Evolutionary conservation across 2,888 invertebrate species (phyloP), one percentile per base, ranked within the genome.

Genomic region (Vesta saturnalis): DNA sequence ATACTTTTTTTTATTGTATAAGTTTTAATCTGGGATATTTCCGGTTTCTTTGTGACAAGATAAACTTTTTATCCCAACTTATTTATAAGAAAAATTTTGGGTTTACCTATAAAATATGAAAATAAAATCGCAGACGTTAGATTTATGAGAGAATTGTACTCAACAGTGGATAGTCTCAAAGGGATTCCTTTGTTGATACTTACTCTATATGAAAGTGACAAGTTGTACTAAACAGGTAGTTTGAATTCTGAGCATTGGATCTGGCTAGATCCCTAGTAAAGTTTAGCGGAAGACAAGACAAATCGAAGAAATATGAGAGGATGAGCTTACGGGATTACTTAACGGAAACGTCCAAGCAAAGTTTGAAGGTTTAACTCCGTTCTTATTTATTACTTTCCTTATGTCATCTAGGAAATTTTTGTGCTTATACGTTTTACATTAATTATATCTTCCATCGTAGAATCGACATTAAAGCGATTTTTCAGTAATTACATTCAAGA

Each of bases 331-430:
- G 69, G 70, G 67, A 72, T 73, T 71, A 70, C 70, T 47, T 62
- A 62, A 70, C 61, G 67, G 67, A 60, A 69, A 68, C 63, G 72
- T 71, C 65, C 66, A 69, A 64, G 61, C 57, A 59, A 60, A 68
- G 46, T 69, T 68, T 65, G 52, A 52, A 66, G 65, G 67, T 68
- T 63, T 65, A 52, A 62, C 52, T n/a, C 39, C 64, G 65, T 71
- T 72, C 68, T 62, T 55, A 60, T 71, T 69, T 72, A 72, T 73
- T 73, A 72, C 70, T 60, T 64, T 30, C n/a, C 39, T 56, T 63
- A 52, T 18, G n/a, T 52, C 39, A 39, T n/a, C 39, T n/a, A 39
- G 8, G n/a, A n/a, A 39, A n/a, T n/a, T 39, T 39, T 39, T 6
- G 2, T 10, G 1, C 8, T n/a, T 39, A 39, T n/a, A 39, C 39